A percentile compares a stretch with the other conserved stretches of the same genome.
These are phyloP conservation scores for Drosophila melanica DNA, from an alignment of 1,140 invertebrate species.

Conservation along the genomic window DNA sequence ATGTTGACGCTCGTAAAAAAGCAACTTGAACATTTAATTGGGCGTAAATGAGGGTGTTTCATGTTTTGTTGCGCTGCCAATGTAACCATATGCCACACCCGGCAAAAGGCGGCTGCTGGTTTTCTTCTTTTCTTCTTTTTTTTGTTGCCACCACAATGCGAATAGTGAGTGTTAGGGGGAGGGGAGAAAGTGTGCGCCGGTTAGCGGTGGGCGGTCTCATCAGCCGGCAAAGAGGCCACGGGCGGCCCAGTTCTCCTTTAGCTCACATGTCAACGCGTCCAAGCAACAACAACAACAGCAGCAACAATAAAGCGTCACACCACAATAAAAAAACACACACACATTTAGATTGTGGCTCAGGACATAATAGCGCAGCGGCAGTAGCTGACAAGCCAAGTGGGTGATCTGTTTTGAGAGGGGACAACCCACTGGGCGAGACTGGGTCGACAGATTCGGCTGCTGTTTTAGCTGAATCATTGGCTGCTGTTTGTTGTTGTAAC, in stretches of 20 bases:
- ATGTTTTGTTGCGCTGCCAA: conserved; percentile 31
- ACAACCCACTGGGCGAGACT: conserved; percentile 62
- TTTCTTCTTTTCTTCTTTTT: conserved; percentile 9
- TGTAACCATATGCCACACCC: conserved; percentile 68
- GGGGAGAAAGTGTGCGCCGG: conserved; percentile 14
- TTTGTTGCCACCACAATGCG: conserved; percentile 14
- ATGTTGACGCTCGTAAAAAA: conserved; percentile 55
- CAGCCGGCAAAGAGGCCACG: conserved; percentile 64
- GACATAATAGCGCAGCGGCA: conserved; percentile 56
- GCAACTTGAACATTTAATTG: conserved; percentile 76
- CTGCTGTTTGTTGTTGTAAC: conserved; percentile 54
- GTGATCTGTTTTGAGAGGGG: conserved; percentile 7
- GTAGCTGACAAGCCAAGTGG: conserved; percentile 30
- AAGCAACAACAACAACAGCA: conserved; percentile 54
- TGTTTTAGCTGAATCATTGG: conserved; percentile 58
- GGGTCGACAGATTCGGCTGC: conserved; percentile 6
- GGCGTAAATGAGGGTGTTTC: conserved; percentile 80
- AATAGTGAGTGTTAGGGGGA: background rate
- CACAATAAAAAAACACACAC: conserved; percentile 60
- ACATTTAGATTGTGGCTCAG: conserved; percentile 40
- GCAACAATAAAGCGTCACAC: conserved; percentile 50
- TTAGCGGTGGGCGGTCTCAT: conserved; percentile 74
- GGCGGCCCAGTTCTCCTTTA: conserved; percentile 47
- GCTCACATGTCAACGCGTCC: conserved; percentile 76
- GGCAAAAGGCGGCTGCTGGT: conserved; percentile 46